Base-by-base conservation (phyloP, 1,140 invertebrate genomes). In the Trichomalopsis sarcophagae region DNA sequence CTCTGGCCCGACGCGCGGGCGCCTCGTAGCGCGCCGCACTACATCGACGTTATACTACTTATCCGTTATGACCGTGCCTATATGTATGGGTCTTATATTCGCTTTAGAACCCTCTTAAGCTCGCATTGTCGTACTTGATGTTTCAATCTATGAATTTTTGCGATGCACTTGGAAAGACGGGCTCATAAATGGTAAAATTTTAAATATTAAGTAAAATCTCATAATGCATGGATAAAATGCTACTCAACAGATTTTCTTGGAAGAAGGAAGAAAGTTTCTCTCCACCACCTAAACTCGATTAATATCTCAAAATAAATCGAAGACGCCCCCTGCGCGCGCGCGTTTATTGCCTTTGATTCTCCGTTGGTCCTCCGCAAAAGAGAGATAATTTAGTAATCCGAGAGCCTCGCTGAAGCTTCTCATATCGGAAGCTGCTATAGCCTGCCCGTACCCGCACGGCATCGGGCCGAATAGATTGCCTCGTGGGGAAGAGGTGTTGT, bases 291-390 rank as follows among this genome's bases (percentile, higher is more conserved):
- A 27, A 36, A 36, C 33, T 36, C 40, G 40, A 44, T 44, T 10
- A 44, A 44, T 44, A 44, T 9, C 40, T 44, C 11, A 23, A 27
- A 71, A 71, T 27, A 71, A 33, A 71, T 71, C 5, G 23, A 23
- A 71, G 27, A 30, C 23, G n/a, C 2, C 33, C 5, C 33, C 33
- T 27, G 33, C 33, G 2, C 27, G 69, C 6, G 6, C 33, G 14
- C 74, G 33, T 40, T 76, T 36, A 44, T 13, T n/a, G 74, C 74
- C 23, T 76, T 76, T 76, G 74, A 76, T 76, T 76, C 44, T 40
- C 27, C 27, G 36, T 76, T 76, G 5, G 30, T 33, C 74, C 14
- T 44, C 10, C 10, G 10, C 0, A 44, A 44, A 44, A 5, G 40
- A 21, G 74, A 76, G 33, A 76, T 76, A 76, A 76, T 47, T 76